Percentiles rank a stretch among this genome's conserved stretches.
phyloP scores from a whole-genome alignment of 2,113 vertebrate genomes.

The Equus przewalskii region DNA sequence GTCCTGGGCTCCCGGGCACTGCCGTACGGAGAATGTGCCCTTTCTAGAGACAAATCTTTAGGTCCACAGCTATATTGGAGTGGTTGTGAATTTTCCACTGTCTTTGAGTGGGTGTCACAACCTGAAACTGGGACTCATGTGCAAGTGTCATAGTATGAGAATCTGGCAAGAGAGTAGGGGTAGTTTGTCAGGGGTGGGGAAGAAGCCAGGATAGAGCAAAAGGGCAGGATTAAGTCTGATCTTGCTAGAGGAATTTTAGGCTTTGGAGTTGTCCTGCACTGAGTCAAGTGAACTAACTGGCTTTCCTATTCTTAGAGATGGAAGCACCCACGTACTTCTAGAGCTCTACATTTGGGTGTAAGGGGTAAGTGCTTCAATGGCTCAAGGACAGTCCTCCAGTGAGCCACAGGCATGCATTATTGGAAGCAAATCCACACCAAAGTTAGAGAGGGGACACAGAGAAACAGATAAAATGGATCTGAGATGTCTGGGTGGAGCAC shows the following conservation, averaged over 20 bases:
- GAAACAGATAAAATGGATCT: background rate
- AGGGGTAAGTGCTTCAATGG: rapidly evolving
- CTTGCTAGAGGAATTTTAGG: background rate
- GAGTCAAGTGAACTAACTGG: background rate
- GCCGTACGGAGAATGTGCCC: background rate
- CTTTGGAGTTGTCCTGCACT: background rate
- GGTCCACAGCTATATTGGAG: rapidly evolving
- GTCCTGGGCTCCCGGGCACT: background rate
- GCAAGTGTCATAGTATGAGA: background rate
- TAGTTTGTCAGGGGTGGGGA: background rate
- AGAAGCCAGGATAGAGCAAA: background rate
- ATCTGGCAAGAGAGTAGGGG: background rate
- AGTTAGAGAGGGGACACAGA: background rate
- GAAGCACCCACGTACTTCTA: background rate
- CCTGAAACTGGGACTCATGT: background rate
- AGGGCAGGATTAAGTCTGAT: background rate
- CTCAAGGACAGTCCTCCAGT: background rate
- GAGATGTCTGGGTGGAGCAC: rapidly evolving
- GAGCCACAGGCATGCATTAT: background rate
- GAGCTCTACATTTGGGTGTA: background rate
- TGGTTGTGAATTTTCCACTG: background rate
- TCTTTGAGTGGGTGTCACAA: background rate
- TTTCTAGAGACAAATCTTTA: background rate
- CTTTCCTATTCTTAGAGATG: background rate
- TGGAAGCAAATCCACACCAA: background rate